These are phyloP conservation scores for Meleagris gallopavo DNA, from an alignment of 2,113 vertebrate species.

Conservation along the genomic window DNA sequence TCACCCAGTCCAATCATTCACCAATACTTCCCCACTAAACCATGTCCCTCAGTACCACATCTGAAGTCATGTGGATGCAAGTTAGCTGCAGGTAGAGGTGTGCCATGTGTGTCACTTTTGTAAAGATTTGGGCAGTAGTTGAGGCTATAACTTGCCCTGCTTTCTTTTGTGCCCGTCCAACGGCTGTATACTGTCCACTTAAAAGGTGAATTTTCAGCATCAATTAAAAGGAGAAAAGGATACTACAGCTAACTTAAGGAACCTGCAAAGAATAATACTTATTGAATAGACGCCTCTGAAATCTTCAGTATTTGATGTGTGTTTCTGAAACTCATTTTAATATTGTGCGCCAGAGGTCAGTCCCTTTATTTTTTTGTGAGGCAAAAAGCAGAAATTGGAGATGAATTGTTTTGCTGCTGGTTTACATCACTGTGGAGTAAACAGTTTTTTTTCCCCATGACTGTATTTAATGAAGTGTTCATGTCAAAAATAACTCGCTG, in stretches of 20 bases:
- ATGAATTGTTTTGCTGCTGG: not conserved
- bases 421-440: not conserved
- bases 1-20: too few species aligned
- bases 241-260: not conserved
- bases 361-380: not conserved
- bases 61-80: not conserved
- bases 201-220: not conserved
- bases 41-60: too few species aligned
- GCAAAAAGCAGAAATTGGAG: not conserved
- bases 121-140: not conserved
- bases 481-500: not conserved
- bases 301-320: not conserved
- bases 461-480: conserved; percentile 5
- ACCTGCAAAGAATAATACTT: not conserved
- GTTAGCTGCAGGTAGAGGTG: not conserved
- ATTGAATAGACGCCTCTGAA: not conserved
- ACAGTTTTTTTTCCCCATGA: not conserved
- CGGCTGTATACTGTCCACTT: not conserved
- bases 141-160: not conserved
- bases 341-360: not conserved
- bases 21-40: too few species aligned
- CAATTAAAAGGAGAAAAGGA: not conserved
- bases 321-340: not conserved
- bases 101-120: not conserved
- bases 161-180: not conserved